Percentiles rank a stretch among this genome's conserved stretches.
Evolutionary conservation across 2,113 vertebrate genomes (phyloP).

Genomic region (Chlamydotis undulata): DNA sequence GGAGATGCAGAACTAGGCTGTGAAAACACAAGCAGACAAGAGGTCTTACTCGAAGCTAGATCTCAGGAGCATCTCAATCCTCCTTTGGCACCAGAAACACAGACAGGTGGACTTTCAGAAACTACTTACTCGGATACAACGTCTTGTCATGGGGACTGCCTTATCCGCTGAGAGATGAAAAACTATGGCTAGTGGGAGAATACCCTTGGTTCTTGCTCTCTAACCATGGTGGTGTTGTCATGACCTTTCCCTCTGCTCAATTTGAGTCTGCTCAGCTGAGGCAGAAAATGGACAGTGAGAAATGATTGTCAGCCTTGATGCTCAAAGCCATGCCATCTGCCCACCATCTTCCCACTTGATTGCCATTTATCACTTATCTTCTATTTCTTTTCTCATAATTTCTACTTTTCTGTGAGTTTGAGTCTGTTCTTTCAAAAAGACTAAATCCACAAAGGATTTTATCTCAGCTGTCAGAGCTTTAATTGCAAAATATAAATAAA

Average conservation of each 20-base stretch:
- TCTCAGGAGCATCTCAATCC: fast-evolving
- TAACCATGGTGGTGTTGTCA: not conserved
- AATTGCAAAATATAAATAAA: constrained; percentile 39
- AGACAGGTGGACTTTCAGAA: not conserved
- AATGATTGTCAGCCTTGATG: not conserved
- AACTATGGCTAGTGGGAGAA: not conserved
- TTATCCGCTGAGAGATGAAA: not conserved
- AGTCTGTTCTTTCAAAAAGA: constrained; percentile 38
- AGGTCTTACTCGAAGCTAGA: not conserved
- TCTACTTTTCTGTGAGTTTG: not conserved
- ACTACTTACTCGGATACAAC: not conserved
- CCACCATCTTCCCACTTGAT: not conserved
- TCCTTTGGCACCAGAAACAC: not conserved
- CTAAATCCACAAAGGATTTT: not conserved
- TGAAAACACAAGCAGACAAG: not conserved
- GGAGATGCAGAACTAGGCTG: not conserved
- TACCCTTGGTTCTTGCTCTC: not conserved
- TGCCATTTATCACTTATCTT: not conserved
- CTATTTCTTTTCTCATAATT: not conserved
- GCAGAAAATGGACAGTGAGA: not conserved
- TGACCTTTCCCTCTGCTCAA: not conserved
- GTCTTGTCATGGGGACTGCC: not conserved
- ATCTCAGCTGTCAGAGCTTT: constrained; percentile 56
- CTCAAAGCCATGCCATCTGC: not conserved
- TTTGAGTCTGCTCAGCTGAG: not conserved